Conservation (phyloP, 1,140 invertebrate genomes). For the Sitobion miscanthi region DNA sequence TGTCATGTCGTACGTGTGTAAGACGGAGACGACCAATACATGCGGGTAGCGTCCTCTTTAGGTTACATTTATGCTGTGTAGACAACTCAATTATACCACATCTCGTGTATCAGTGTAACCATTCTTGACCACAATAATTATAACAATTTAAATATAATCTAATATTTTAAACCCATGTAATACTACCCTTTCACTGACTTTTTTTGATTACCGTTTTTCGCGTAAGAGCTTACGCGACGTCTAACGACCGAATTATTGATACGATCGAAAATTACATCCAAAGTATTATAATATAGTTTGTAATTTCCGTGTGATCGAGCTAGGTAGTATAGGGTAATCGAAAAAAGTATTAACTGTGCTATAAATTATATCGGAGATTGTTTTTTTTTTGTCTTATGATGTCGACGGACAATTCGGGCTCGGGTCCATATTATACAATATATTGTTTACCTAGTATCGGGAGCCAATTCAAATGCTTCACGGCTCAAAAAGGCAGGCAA, state of each 20-base stretch:
- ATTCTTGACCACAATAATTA: not conserved
- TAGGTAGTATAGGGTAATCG: not conserved
- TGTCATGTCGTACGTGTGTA: no score
- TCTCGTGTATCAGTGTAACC: not conserved
- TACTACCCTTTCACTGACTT: not conserved
- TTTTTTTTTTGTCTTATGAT: not conserved
- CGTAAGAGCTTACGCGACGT: not conserved
- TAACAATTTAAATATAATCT: not conserved
- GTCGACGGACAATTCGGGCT: not conserved
- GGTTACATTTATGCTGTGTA: no score
- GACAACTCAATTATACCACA: not conserved
- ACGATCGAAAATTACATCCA: not conserved
- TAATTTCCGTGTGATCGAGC: no score
- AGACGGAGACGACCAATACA: no score
- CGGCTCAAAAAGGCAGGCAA: not conserved
- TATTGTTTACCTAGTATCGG: not conserved
- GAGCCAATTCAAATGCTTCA: not conserved
- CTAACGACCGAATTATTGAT: not conserved
- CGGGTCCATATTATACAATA: not conserved
- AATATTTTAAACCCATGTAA: not conserved
- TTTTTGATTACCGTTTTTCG: not conserved
- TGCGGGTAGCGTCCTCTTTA: no score
- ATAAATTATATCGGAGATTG: not conserved
- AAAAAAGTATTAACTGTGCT: not conserved
- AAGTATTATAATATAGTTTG: not conserved